A percentile compares a stretch with the other conserved stretches of the same genome.
Evolutionary conservation across 2,888 invertebrate genomes (phyloP).

Genomic region (Coecobrya sp.): DNA sequence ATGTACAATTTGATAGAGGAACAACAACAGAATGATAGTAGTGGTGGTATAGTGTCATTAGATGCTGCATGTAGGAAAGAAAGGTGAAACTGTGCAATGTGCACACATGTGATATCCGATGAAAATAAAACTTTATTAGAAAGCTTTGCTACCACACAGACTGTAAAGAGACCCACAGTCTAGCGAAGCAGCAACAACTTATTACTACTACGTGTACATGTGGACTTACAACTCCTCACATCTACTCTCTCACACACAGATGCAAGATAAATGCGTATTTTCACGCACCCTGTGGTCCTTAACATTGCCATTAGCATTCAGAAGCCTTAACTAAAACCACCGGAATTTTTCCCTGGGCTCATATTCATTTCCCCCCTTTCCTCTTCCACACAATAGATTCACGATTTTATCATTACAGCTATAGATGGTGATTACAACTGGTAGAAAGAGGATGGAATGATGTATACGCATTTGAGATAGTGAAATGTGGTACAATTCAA

Average conservation of each 20-base stretch:
- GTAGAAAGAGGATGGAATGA: neutral
- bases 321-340: slow-evolving; percentile 72
- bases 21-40: neutral
- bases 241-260: slow-evolving; percentile 47
- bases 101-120: slow-evolving; percentile 56
- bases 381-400: slow-evolving; percentile 33
- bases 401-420: slow-evolving; percentile 63
- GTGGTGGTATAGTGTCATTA: neutral
- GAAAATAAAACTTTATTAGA: slow-evolving; percentile 65
- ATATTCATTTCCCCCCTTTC: slow-evolving; percentile 57
- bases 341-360: slow-evolving; percentile 76
- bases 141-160: slow-evolving; percentile 57
- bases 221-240: slow-evolving; percentile 26
- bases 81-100: slow-evolving; percentile 9
- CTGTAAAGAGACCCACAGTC: slow-evolving; percentile 29
- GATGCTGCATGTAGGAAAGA: neutral
- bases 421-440: slow-evolving; percentile 41
- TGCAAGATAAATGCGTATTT: slow-evolving; percentile 74
- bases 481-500: neutral
- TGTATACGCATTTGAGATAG: neutral
- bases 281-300: slow-evolving; percentile 81
- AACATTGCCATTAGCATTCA: slow-evolving; percentile 79
- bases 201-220: neutral
- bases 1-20: slow-evolving; percentile 41
- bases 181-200: neutral